phyloP scores from a whole-genome alignment of 23 tunicate species.

The Botrylloides violaceus region DNA sequence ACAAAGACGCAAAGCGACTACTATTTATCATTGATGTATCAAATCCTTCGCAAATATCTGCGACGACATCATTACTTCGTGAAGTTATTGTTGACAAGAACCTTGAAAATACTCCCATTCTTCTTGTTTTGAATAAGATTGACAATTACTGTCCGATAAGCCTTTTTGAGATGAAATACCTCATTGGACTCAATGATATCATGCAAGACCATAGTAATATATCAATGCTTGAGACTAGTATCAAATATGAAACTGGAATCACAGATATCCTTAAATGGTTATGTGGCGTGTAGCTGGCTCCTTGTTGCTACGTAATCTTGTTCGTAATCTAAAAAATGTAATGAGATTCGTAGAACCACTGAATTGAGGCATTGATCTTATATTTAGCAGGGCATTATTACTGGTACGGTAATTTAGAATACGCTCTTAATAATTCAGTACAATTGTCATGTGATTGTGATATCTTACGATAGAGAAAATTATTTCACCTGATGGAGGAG shows the following conservation, averaged over 20 bases:
- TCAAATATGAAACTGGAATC: conserved; percentile 36
- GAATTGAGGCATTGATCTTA: too few relatives aligned
- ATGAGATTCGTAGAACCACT: too few relatives aligned
- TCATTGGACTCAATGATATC: conserved; percentile 21
- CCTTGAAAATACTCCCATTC: conserved; percentile 23
- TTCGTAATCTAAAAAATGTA: background rate
- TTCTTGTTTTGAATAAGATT: conserved; percentile 55
- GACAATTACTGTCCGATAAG: background rate
- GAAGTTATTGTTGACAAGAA: conserved; percentile 18
- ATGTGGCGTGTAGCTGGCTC: too few relatives aligned
- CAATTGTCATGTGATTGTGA: too few relatives aligned
- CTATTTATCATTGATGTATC: conserved; percentile 64
- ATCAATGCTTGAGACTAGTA: conserved; percentile 34
- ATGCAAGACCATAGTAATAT: conserved; percentile 4
- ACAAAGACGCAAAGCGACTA: conserved; percentile 36
- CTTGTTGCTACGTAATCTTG: background rate
- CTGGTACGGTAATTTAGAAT: too few relatives aligned
- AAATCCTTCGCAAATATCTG: conserved; percentile 39
- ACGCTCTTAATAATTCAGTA: too few relatives aligned
- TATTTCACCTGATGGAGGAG: too few relatives aligned
- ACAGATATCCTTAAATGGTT: conserved; percentile 41
- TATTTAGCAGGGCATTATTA: too few relatives aligned
- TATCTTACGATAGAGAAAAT: too few relatives aligned
- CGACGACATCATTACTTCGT: conserved; percentile 9
- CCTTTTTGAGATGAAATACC: conserved; percentile 33